Evolutionary conservation across 2,113 vertebrate genomes (phyloP).

Genomic region (Elachura formosa): DNA sequence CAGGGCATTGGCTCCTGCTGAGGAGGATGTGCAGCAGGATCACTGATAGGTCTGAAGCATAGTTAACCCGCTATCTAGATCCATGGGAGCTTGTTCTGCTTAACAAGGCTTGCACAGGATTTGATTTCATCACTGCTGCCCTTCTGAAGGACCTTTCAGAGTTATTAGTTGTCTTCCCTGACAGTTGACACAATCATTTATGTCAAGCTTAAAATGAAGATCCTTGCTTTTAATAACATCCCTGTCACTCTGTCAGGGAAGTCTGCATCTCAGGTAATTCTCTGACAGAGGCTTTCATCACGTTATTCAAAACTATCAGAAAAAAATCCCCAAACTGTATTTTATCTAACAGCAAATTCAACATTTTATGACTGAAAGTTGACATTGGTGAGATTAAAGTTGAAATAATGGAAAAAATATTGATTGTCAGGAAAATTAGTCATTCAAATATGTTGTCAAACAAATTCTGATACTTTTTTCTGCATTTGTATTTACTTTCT

Average conservation of each 20-base stretch:
- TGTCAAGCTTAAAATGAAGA: neutral
- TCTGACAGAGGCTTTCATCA: neutral
- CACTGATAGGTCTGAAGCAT: neutral
- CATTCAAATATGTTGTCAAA: neutral
- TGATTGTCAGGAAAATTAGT: neutral
- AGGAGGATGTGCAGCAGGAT: neutral
- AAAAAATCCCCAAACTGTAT: neutral
- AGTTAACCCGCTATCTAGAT: neutral
- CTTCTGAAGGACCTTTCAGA: neutral
- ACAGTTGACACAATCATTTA: neutral
- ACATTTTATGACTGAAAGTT: neutral
- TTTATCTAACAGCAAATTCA: neutral
- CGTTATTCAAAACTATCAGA: neutral
- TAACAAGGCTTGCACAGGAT: neutral
- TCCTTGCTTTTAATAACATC: neutral
- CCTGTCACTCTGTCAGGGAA: neutral
- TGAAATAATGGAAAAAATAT: neutral
- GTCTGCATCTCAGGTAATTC: neutral
- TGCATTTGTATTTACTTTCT: neutral
- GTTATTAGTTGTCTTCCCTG: neutral
- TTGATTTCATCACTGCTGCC: neutral
- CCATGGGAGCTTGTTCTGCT: neutral
- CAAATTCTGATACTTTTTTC: neutral
- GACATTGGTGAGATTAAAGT: neutral
- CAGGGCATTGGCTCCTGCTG: accelerated